These are phyloP conservation scores for Drosophila mercatorum DNA, from an alignment of 2,888 invertebrate species.

Conservation along the genomic window DNA sequence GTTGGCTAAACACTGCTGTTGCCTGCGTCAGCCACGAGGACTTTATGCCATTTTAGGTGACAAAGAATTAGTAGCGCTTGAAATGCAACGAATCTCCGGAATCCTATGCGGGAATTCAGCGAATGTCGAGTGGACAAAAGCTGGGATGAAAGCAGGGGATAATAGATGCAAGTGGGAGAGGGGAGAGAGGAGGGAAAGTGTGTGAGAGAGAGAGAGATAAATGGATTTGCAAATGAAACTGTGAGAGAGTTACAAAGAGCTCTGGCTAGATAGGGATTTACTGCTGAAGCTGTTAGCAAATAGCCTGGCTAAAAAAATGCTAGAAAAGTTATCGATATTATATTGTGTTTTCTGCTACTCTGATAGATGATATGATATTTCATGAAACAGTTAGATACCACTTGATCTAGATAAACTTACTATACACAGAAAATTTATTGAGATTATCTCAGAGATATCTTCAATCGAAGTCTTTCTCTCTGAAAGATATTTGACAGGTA, in stretches of 20 bases:
- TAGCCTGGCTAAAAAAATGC: too few species aligned
- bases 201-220: not conserved
- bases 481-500: too few species aligned
- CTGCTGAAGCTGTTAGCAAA: not conserved
- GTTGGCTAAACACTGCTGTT: constrained; percentile 14
- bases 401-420: too few species aligned
- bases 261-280: not conserved
- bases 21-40: constrained; percentile 6
- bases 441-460: too few species aligned
- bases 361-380: not conserved
- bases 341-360: not conserved
- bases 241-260: not conserved
- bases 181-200: not conserved
- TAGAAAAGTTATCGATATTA: not conserved
- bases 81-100: constrained; percentile 23
- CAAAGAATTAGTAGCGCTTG: constrained; percentile 67
- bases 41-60: constrained; percentile 61
- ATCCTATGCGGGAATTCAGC: not conserved
- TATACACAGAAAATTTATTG: too few species aligned
- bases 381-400: too few species aligned
- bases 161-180: not conserved
- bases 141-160: too few species aligned
- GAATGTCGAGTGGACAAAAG: not conserved
- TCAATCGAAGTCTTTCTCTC: too few species aligned
- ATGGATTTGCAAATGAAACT: not conserved